These are phyloP conservation scores for Cyphomyrus discorhynchus DNA, from an alignment of 2,113 vertebrate species.

Conservation along the genomic window DNA sequence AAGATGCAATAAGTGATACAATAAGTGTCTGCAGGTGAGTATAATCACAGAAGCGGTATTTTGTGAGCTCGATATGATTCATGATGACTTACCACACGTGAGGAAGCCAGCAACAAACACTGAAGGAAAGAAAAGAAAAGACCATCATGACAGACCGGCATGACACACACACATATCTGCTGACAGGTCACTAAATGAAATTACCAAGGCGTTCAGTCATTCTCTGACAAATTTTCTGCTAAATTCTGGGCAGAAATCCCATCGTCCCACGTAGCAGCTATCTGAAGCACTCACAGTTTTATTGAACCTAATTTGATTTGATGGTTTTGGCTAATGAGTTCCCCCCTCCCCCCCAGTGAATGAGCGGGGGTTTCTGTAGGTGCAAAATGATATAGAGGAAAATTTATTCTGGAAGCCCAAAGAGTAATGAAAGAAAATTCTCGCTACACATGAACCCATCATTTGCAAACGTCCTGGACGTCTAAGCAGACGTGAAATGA, in stretches of 20 bases:
- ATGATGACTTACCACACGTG: constrained; percentile 28
- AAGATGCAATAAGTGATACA: not conserved
- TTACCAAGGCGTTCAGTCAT: not conserved
- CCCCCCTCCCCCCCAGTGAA: not conserved
- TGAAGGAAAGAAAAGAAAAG: constrained; percentile 31
- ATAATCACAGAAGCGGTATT: not conserved
- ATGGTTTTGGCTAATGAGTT: not conserved
- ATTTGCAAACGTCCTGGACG: not conserved
- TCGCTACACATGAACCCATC: not conserved
- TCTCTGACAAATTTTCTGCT: not conserved
- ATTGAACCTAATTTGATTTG: not conserved
- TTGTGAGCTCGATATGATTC: not conserved
- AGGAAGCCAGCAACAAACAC: constrained; percentile 49
- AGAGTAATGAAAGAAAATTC: not conserved
- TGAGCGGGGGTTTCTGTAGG: not conserved
- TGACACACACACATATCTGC: not conserved
- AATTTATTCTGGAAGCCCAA: not conserved
- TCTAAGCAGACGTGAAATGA: not conserved
- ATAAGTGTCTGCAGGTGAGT: not conserved
- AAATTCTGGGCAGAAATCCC: not conserved
- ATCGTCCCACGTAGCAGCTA: not conserved
- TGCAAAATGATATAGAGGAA: not conserved
- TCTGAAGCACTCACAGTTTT: not conserved
- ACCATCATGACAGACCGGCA: not conserved
- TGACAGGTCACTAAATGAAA: not conserved